Conservation (phyloP, 2,888 invertebrate genomes). For the Cosmia pyralina region DNA sequence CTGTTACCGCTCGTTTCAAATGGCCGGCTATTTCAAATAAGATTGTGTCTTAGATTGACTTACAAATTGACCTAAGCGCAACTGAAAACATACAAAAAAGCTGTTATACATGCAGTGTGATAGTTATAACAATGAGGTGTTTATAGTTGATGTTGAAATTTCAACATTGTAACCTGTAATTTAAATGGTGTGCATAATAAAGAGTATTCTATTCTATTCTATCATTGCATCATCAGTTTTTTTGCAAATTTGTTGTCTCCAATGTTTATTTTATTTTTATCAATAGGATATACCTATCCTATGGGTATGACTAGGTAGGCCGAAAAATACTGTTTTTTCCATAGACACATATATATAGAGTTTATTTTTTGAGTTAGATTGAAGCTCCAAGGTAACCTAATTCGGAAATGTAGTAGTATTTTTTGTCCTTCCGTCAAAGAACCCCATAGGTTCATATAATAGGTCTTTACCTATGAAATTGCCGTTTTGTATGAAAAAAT, state of each 20-base stretch:
- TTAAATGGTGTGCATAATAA: too few relatives aligned
- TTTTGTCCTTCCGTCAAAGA: too few relatives aligned
- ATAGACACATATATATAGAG: background rate
- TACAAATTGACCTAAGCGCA: constrained; percentile 31
- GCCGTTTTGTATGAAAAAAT: too few relatives aligned
- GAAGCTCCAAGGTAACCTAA: too few relatives aligned
- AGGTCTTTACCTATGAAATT: too few relatives aligned
- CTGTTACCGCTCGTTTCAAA: constrained; percentile 21
- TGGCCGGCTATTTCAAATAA: constrained; percentile 10
- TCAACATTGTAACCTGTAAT: too few relatives aligned
- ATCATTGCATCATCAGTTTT: constrained; percentile 9
- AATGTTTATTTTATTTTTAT: background rate
- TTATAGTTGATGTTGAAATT: constrained; percentile 20
- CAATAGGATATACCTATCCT: background rate
- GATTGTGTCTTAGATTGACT: constrained; percentile 30
- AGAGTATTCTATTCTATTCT: too few relatives aligned
- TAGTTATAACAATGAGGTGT: constrained; percentile 16
- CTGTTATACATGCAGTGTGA: constrained; percentile 4
- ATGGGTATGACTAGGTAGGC: background rate
- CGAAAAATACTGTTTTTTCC: background rate
- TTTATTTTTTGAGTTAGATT: background rate
- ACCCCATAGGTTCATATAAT: too few relatives aligned
- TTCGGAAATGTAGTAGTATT: too few relatives aligned
- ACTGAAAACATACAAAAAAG: constrained; percentile 45
- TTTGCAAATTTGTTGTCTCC: background rate